Percentiles rank a stretch among this genome's conserved stretches.
These are phyloP conservation scores for Physocephala rufipes DNA, from an alignment of 2,888 invertebrate species.

Conservation along the genomic window DNA sequence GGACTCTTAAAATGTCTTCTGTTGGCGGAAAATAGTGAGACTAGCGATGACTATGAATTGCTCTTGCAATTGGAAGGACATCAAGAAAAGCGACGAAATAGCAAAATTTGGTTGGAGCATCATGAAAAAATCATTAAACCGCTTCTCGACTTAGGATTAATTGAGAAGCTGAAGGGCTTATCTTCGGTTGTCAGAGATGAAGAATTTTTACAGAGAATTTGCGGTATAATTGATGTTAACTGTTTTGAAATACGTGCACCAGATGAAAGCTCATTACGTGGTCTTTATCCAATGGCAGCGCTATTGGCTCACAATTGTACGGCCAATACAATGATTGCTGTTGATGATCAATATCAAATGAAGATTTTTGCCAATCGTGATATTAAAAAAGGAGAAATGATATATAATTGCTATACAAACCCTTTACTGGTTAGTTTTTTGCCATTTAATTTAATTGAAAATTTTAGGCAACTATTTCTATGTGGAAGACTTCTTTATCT, in stretches of 20 bases:
- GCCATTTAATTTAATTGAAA: no score
- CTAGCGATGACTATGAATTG: slow-evolving; percentile 66
- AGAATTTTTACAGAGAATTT: slow-evolving; percentile 72
- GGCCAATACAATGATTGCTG: slow-evolving; percentile 76
- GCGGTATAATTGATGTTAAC: slow-evolving; percentile 81
- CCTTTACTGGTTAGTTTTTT: slow-evolving; percentile 73
- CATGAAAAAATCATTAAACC: slow-evolving; percentile 66
- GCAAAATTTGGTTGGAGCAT: slow-evolving; percentile 69
- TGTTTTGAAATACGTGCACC: slow-evolving; percentile 76
- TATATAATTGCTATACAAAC: slow-evolving; percentile 78
- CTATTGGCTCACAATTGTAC: slow-evolving; percentile 80
- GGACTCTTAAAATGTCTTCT: slow-evolving; percentile 67
- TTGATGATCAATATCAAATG: slow-evolving; percentile 74
- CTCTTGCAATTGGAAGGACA: slow-evolving; percentile 71
- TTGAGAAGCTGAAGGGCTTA: slow-evolving; percentile 52
- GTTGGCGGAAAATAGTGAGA: slow-evolving; percentile 63
- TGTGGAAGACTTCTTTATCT: no score
- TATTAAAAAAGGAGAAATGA: slow-evolving; percentile 71
- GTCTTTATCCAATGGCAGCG: slow-evolving; percentile 76
- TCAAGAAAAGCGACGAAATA: slow-evolving; percentile 67
- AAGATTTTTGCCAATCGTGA: slow-evolving; percentile 74
- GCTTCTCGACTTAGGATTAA: slow-evolving; percentile 49
- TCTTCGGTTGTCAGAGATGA: slow-evolving; percentile 60
- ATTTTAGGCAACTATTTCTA: neutral
- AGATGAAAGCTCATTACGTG: slow-evolving; percentile 68